Conservation (phyloP, 2,888 invertebrate species). For the Rotaria magnacalcarata region DNA sequence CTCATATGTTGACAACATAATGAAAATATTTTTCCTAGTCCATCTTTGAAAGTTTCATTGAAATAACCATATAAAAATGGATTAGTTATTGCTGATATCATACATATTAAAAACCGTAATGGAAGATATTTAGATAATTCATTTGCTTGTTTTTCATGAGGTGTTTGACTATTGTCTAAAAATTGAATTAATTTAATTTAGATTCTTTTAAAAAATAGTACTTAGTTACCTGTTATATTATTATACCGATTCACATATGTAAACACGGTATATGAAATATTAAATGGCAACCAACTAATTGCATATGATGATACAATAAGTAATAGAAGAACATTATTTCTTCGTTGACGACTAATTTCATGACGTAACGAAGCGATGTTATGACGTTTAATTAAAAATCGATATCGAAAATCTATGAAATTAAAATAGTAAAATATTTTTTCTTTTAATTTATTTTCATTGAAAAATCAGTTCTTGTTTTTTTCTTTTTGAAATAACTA, state of each 20-base stretch:
- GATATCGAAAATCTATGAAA: slow-evolving; percentile 1
- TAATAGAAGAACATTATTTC: slow-evolving; percentile 5
- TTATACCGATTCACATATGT: background rate
- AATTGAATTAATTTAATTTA: background rate
- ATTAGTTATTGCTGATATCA: slow-evolving; percentile 28
- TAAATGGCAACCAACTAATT: slow-evolving; percentile 33
- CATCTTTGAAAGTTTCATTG: slow-evolving; percentile 24
- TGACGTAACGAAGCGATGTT: background rate
- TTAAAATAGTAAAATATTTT: too few relatives aligned
- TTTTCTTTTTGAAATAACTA: too few relatives aligned
- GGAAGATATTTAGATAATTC: slow-evolving; percentile 1
- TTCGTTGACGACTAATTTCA: slow-evolving; percentile 6
- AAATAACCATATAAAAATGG: slow-evolving; percentile 19
- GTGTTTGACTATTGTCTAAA: background rate
- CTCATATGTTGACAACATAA: background rate
- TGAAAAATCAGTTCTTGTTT: too few relatives aligned
- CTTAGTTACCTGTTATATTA: background rate
- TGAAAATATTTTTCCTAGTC: background rate
- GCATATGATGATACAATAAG: background rate
- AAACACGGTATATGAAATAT: background rate
- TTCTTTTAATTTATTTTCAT: too few relatives aligned
- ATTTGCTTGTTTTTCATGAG: background rate
- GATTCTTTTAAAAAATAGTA: background rate
- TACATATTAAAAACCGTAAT: background rate
- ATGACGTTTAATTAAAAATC: background rate